Conservation (phyloP, 2,113 vertebrate species). For the Myiozetetes cayanensis region DNA sequence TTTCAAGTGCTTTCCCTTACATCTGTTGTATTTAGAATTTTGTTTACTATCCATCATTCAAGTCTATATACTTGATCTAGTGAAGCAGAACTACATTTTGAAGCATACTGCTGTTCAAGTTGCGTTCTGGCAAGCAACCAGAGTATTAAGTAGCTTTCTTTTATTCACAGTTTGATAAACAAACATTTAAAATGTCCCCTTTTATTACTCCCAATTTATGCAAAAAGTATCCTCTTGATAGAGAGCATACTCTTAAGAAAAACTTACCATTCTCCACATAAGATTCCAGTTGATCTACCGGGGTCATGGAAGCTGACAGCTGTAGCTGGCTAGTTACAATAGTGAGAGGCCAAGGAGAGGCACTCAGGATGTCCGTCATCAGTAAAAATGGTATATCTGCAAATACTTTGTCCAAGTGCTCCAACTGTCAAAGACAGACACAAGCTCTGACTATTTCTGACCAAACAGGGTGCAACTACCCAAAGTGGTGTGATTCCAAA, state of each 20-base stretch:
- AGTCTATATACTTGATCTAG: background rate
- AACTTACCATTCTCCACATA: conserved; percentile 84
- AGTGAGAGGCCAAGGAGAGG: conserved; percentile 91
- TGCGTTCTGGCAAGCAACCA: background rate
- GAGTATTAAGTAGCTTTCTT: background rate
- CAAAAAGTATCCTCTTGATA: background rate
- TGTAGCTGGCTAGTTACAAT: conserved; percentile 85
- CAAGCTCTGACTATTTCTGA: background rate
- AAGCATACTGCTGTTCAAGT: background rate
- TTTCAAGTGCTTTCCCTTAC: background rate
- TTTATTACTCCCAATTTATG: background rate
- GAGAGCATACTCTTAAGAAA: background rate
- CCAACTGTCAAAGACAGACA: conserved; percentile 78
- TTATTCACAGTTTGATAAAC: background rate
- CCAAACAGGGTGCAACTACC: background rate
- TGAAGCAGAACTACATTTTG: background rate
- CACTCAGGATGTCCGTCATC: conserved; percentile 89
- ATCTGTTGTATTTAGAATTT: background rate
- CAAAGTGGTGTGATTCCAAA: background rate
- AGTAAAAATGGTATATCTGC: conserved; percentile 91
- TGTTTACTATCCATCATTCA: background rate
- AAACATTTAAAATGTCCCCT: background rate
- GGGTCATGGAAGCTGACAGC: conserved; percentile 78
- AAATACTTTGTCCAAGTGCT: conserved; percentile 87
- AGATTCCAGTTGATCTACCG: conserved; percentile 84